These are phyloP conservation scores for Euleptes europaea DNA, from an alignment of 2,113 vertebrate species.

Conservation along the genomic window DNA sequence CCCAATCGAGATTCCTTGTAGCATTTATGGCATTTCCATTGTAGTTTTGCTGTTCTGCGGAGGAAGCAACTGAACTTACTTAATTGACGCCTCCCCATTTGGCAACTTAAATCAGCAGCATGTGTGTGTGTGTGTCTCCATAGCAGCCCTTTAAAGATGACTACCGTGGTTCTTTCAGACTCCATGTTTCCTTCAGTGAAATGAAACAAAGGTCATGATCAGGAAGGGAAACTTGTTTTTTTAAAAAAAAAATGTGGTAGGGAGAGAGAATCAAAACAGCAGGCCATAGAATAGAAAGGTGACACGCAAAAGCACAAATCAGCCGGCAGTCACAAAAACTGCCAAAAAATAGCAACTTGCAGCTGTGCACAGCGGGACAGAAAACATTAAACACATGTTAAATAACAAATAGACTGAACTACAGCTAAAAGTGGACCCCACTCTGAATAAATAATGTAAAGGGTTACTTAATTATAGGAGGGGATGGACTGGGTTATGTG, in stretches of 20 bases:
- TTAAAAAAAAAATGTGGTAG: constrained; percentile 72
- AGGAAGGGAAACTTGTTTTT: constrained; percentile 76
- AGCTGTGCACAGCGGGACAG: constrained; percentile 81
- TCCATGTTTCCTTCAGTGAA: constrained; percentile 75
- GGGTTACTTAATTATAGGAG: constrained; percentile 74
- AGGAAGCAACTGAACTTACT: background rate
- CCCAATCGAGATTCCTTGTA: constrained; percentile 21
- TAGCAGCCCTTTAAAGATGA: constrained; percentile 22
- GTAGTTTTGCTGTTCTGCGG: constrained; percentile 18
- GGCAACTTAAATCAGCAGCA: constrained; percentile 49
- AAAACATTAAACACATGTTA: constrained; percentile 84
- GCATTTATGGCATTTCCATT: constrained; percentile 45
- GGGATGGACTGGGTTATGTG: constrained; percentile 74
- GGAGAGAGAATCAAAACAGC: constrained; percentile 78
- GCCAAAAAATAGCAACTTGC: constrained; percentile 79
- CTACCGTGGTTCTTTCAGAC: constrained; percentile 28
- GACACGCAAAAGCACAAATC: constrained; percentile 79
- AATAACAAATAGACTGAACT: constrained; percentile 83
- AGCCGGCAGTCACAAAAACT: constrained; percentile 79
- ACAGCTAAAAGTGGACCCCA: constrained; percentile 81
- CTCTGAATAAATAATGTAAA: constrained; percentile 81
- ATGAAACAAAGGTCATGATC: constrained; percentile 84
- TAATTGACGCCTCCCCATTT: constrained; percentile 34
- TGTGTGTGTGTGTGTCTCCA: constrained; percentile 6
- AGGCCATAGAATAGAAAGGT: constrained; percentile 78